Base-by-base conservation (phyloP, 2,888 invertebrate species). In the Cephus spinipes region DNA sequence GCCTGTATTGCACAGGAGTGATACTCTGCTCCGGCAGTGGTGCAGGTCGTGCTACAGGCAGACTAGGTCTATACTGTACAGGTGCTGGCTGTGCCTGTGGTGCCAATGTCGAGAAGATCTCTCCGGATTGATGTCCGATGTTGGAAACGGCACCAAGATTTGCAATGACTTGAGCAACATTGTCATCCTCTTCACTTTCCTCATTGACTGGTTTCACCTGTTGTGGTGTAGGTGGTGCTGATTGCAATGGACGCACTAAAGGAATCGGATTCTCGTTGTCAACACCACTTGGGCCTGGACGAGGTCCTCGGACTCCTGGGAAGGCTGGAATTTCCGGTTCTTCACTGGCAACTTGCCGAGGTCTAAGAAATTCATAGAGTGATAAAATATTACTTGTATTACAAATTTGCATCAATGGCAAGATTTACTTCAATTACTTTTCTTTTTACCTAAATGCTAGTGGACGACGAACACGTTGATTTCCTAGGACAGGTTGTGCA, bases 171-270 rank as follows among this genome's bases (percentile, higher is more conserved):
- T 85, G 85, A 1, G 81, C 83, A 1, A 84, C 81, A 36, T 85
- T 82, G 36, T 85, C 84, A 4, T 87, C 88, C 12, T 88, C 88
- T 4, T 89, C 88, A 73, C 83, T 80, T 1, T 89, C 89, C 75
- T 90, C 90, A 83, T 80, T 90, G 23, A 90, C 90, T 0, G 90
- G 90, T 77, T 89, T 90, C 12, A 89, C 75, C 4, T 84, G 71
- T 4, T 71, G 71, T 23, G 23, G 6, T 23, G 71, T 71, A 31
- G 71, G 71, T 32, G 71, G 33, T 71, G 31, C 31, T 15, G 33
- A 32, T 33, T 71, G 71, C 71, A 12, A 12, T 32, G 30, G 71
- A 23, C 55, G 55, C 23, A 9, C 55, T 23, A 55, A 23, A 55
- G 55, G 23, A 55, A 2, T 9, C 23, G 55, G 55, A 55, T 23